Base-by-base conservation (phyloP, 2,113 vertebrate species). In the Sebastes schlegelii region DNA sequence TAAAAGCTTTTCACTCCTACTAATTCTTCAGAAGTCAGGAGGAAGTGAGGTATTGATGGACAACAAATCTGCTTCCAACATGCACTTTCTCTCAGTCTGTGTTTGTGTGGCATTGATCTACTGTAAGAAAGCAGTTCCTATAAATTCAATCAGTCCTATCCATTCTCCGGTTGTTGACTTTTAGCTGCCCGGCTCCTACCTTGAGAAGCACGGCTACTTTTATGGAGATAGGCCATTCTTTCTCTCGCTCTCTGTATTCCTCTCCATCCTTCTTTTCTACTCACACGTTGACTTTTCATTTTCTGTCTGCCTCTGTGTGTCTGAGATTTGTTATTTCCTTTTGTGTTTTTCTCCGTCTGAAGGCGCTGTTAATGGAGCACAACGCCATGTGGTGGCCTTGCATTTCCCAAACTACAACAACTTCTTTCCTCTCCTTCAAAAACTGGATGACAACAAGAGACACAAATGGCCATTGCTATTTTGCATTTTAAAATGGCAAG, bases 131-230 rank as follows among this genome's bases (percentile, higher is more conserved):
- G 80, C 75, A 75, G 63, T 83, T 85, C 80, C 88, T 81, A 88
- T 91, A 88, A 93, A 93, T 92, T 87, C 78, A 92, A 87, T 89
- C 91, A 83, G 82, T 80, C 77, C 88, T 64, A 85, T 90, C 89
- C 79, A 78, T 93, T 89, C 82, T 88, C 82, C 2, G 64, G 79
- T 83, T 84, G 86, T 86, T 91, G 91, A 91, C 91, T 90, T 86
- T 88, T 86, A 88, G 89, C 83, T 82, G 79, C 57, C 40, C 13
- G n/a, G 74, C 86, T 91, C 84, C 84, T 82, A 92, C 84, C 84
- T 90, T 87, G 63, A 87, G 79, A 85, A 52, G 8, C 82, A 65
- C 11, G 48, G 80, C 82, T 82, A 89, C 90, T 87, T 91, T 90
- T 87, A 88, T 87, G 84, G 77, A 87, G 90, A 90, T 89, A 19